phyloP scores from a whole-genome alignment of 2,888 invertebrate species.

The Hesperia comma region DNA sequence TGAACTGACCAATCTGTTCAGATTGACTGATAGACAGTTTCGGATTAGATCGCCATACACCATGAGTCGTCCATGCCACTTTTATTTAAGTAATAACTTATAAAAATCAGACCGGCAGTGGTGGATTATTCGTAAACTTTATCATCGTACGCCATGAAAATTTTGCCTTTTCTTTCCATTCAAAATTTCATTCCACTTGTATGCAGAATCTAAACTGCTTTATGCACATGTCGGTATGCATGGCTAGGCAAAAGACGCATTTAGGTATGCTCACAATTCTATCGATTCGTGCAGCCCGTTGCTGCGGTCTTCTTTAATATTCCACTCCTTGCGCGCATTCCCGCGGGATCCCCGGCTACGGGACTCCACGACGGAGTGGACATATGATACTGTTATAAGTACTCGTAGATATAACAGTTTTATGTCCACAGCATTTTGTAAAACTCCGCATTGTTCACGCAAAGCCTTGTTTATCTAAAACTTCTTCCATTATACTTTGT shows the following conservation, averaged over 20 bases:
- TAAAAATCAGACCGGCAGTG: neutral
- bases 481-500: no score
- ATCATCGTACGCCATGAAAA: neutral
- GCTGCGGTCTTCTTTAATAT: conserved; percentile 55
- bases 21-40: no score
- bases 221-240: conserved; percentile 18
- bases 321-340: conserved; percentile 55
- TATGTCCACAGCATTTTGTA: neutral
- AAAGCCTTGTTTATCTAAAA: no score
- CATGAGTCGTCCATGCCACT: no score
- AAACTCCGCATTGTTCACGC: neutral
- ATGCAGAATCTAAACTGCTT: conserved; percentile 15
- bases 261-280: conserved; percentile 31
- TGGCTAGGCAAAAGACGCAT: conserved; percentile 26
- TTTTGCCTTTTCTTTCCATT: neutral
- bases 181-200: neutral
- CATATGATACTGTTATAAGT: conserved; percentile 56
- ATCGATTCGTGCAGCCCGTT: conserved; percentile 31
- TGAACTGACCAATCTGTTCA: no score
- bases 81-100: no score
- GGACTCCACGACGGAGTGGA: conserved; percentile 49
- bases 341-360: conserved; percentile 56
- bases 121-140: neutral
- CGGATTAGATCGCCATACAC: no score
- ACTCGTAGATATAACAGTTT: conserved; percentile 21